Conservation (phyloP, 2,113 vertebrate genomes). For the Acanthochromis polyacanthus region DNA sequence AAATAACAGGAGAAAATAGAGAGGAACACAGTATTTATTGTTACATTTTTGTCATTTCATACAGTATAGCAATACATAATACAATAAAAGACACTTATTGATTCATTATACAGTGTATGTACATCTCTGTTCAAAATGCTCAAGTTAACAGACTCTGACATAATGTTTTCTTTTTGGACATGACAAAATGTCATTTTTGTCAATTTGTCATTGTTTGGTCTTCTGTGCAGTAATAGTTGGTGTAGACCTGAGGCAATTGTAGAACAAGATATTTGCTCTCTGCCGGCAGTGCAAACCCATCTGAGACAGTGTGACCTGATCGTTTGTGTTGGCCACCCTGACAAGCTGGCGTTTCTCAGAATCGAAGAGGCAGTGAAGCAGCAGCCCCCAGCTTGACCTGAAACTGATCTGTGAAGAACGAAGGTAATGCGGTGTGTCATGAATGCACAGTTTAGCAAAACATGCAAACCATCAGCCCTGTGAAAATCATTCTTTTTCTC, state of each 20-base stretch:
- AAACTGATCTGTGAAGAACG: constrained; percentile 43
- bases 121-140: constrained; percentile 78
- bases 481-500: not conserved
- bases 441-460: not conserved
- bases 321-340: constrained; percentile 84
- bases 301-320: constrained; percentile 90
- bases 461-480: not conserved
- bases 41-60: constrained; percentile 19
- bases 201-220: no score
- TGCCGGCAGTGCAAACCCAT: constrained; percentile 86
- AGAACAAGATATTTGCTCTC: constrained; percentile 49
- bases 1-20: constrained; percentile 1
- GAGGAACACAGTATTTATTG: not conserved
- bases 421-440: constrained; percentile 48
- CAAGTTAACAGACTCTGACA: constrained; percentile 36
- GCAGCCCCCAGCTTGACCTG: constrained; percentile 6
- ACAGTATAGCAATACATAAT: constrained; percentile 75
- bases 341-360: constrained; percentile 69
- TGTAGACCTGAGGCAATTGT: constrained; percentile 7
- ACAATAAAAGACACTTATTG: constrained; percentile 76
- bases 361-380: constrained; percentile 57
- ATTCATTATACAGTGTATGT: constrained; percentile 81
- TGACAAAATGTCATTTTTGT: no score
- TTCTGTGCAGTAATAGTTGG: not conserved
- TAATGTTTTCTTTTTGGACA: constrained; percentile 49